These are phyloP conservation scores for Tyria jacobaeae DNA, from an alignment of 2,888 invertebrate genomes.

Conservation along the genomic window DNA sequence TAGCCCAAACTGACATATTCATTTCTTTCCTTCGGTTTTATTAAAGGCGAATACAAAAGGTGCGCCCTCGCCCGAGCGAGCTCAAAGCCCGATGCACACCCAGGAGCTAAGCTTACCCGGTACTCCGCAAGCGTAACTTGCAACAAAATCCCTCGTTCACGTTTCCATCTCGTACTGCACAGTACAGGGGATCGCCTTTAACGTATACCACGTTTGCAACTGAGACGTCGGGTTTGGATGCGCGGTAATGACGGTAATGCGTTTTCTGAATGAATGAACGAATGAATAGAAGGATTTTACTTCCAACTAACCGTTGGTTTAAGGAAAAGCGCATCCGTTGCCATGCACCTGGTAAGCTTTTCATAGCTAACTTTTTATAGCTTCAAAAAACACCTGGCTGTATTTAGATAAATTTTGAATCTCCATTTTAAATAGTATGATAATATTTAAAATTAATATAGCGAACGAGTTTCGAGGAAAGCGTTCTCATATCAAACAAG, in stretches of 20 bases:
- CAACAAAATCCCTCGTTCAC: conserved; percentile 76
- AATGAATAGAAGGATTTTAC: conserved; percentile 79
- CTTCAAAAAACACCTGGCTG: conserved; percentile 27
- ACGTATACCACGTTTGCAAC: conserved; percentile 72
- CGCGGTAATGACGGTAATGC: conserved; percentile 72
- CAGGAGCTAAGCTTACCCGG: conserved; percentile 67
- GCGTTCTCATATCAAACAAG: conserved; percentile 33
- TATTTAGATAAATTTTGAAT: conserved; percentile 60
- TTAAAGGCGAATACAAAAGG: conserved; percentile 70
- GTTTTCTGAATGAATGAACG: conserved; percentile 81
- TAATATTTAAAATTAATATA: too few species aligned
- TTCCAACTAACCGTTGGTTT: conserved; percentile 75
- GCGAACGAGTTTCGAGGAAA: conserved; percentile 29
- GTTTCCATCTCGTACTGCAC: conserved; percentile 73
- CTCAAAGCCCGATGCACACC: conserved; percentile 67
- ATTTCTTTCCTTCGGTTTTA: conserved; percentile 64
- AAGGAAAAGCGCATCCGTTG: conserved; percentile 65
- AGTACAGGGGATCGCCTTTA: conserved; percentile 67
- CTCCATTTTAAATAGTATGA: too few species aligned
- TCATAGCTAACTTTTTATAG: conserved; percentile 44
- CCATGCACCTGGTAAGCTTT: conserved; percentile 30
- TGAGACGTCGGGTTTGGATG: conserved; percentile 59
- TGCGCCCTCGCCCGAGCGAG: conserved; percentile 57
- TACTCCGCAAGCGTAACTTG: conserved; percentile 70
- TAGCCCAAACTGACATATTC: conserved; percentile 55